A percentile compares a stretch with the other conserved stretches of the same genome.
Conservation (phyloP, 2,888 invertebrate genomes). For the Xylophagus ater region DNA sequence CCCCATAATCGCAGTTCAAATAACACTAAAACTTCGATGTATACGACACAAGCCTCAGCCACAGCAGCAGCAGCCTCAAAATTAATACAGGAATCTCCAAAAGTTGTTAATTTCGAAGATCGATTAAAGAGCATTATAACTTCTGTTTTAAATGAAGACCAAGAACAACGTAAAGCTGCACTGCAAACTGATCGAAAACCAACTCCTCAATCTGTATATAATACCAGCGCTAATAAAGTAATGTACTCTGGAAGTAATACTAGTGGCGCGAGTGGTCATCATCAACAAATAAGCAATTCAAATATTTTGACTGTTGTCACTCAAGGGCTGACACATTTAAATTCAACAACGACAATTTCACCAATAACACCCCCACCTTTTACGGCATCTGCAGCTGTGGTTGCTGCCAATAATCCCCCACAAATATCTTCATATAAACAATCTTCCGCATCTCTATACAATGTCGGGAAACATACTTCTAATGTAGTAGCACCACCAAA, state of each 20-base stretch:
- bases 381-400: constrained; percentile 9
- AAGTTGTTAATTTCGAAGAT: constrained; percentile 81
- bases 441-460: constrained; percentile 7
- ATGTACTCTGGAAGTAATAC: constrained; percentile 24
- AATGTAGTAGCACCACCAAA: constrained; percentile 17
- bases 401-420: constrained; percentile 17
- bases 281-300: constrained; percentile 22
- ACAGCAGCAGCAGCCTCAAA: constrained; percentile 18
- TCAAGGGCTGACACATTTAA: constrained; percentile 36
- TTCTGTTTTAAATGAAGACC: constrained; percentile 76
- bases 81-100: constrained; percentile 55
- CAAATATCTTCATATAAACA: constrained; percentile 12
- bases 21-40: constrained; percentile 6
- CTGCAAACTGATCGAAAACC: constrained; percentile 19
- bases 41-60: constrained; percentile 3
- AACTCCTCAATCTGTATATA: no score
- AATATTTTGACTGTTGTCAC: constrained; percentile 34
- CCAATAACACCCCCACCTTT: constrained; percentile 34
- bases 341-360: constrained; percentile 37
- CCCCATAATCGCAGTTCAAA: constrained; percentile 6
- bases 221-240: no score
- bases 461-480: constrained; percentile 14
- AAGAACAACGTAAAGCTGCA: constrained; percentile 41
- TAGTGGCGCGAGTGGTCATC: constrained; percentile 37
- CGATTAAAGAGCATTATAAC: constrained; percentile 78